Base-by-base conservation (phyloP, 1,140 invertebrate species). In the Cataglyphis hispanica region DNA sequence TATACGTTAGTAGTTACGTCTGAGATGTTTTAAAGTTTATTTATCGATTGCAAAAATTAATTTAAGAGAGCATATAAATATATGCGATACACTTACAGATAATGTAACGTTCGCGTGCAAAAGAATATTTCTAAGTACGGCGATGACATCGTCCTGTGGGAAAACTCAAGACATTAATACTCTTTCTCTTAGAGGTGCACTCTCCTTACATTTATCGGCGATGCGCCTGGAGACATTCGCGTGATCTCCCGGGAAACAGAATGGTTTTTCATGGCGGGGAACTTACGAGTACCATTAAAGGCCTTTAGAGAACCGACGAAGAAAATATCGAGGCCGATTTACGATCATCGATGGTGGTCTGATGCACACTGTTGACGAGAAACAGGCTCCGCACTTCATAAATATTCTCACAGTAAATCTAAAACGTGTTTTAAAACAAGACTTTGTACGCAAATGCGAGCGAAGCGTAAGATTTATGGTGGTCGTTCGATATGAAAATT, bases 251-350 rank as follows among this genome's bases (percentile, higher is more conserved):
- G 25, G 31, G 66, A 67, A 67, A 67, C 37, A 37, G n/a, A 63
- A 58, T 63, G 31, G 19, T 63, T 86, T 90, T 91, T 89, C 84
- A 89, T 83, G 58, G 60, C 61, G 43, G 34, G 16, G 61, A 64
- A 92, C 91, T 92, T 93, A 92, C 90, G 93, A 92, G 85, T 34
- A 34, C 86, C 90, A 90, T 93, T 93, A 93, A 93, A 89, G 86
- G 66, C 67, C 75, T 60, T 78, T 56, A 70, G 22, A 75, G 46
- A 43, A 58, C 31, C 37, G 19, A n/a, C n/a, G 34, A 63, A 78
- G 86, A 86, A 88, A 86, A 25, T 31, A 66, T 86, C 72, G 58
- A 53, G 70, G 34, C 69, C 64, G 84, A 63, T 91, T 92, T 92
- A 91, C 86, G 91, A 90, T 86, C 76, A 34, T 43, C 66, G 66